Evolutionary conservation across 2,797 vertebrate genomes (phyloP).

Genomic region (Fringilla coelebs): DNA sequence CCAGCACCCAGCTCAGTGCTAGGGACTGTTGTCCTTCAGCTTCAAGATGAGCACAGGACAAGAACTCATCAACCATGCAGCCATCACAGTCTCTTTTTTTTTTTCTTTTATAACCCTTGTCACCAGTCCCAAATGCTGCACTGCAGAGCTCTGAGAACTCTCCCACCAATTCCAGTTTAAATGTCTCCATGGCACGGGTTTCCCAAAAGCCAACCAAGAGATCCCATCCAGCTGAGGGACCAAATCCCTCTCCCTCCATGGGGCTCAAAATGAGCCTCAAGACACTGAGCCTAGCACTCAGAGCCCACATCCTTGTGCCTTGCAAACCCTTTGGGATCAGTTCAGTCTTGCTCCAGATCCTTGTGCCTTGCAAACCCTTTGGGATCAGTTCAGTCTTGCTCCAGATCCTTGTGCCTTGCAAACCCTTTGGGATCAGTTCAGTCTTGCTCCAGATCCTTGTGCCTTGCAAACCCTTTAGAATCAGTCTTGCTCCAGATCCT

Average conservation of each 20-base stretch:
- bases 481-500: too few relatives aligned
- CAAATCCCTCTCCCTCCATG: background rate
- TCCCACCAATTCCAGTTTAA: background rate
- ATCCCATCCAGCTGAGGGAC: background rate
- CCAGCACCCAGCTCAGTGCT: background rate
- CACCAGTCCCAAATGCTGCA: background rate
- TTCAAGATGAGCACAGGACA: background rate
- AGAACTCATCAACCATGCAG: fast-evolving
- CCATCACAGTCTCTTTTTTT: background rate
- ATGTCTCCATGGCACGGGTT: background rate
- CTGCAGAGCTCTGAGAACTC: background rate
- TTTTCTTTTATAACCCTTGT: background rate
- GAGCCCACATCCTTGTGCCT: background rate
- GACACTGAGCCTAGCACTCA: background rate
- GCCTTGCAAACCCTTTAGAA: background rate
- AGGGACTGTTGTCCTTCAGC: background rate
- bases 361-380: background rate
- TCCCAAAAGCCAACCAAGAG: background rate
- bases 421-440: background rate
- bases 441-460: background rate
- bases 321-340: background rate
- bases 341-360: background rate
- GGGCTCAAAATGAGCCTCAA: background rate
- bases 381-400: background rate
- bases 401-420: background rate